phyloP scores from a whole-genome alignment of 1,140 invertebrate genomes.

The Globodera rostochiensis region DNA sequence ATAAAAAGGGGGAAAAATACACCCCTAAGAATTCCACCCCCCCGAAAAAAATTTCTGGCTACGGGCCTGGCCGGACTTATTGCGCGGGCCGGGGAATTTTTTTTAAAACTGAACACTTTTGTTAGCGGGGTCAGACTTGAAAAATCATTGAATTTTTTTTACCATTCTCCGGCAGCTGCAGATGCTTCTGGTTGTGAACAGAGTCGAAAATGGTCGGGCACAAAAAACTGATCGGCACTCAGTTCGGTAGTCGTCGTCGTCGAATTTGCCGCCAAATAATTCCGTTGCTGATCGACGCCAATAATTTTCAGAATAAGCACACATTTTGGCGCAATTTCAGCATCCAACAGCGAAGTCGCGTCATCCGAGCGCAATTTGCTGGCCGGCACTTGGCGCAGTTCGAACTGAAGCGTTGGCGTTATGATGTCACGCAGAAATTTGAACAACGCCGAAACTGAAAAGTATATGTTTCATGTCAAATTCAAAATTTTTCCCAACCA shows the following conservation, averaged over 20 bases:
- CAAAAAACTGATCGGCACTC: background rate
- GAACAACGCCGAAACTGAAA: constrained; percentile 11
- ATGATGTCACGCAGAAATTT: background rate
- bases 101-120: too few relatives aligned
- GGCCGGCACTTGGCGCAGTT: background rate
- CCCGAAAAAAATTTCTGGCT: too few relatives aligned
- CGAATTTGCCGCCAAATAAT: background rate
- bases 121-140: too few relatives aligned
- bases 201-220: background rate
- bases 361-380: background rate
- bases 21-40: too few relatives aligned
- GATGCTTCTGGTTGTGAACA: background rate
- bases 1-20: too few relatives aligned
- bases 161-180: background rate
- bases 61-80: too few relatives aligned
- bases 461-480: background rate
- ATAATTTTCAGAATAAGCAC: background rate
- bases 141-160: background rate
- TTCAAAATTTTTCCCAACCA: background rate
- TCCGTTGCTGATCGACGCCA: background rate
- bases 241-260: background rate
- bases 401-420: background rate
- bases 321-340: background rate
- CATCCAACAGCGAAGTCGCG: background rate
- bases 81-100: too few relatives aligned